These are phyloP conservation scores for Boulengeromyrus knoepffleri DNA, from an alignment of 2,113 vertebrate genomes.

Conservation along the genomic window DNA sequence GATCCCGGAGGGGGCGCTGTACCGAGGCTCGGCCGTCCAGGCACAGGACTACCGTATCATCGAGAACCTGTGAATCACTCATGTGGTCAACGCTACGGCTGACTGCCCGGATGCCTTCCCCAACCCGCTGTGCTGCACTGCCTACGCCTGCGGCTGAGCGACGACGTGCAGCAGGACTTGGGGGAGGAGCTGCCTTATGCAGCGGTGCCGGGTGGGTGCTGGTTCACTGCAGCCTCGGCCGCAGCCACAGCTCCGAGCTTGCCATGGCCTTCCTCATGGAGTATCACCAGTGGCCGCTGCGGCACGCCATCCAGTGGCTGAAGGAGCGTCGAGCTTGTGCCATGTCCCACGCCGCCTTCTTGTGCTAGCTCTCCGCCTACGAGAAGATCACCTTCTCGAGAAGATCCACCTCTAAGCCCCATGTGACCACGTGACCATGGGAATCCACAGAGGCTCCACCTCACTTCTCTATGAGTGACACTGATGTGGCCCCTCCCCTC, in stretches of 20 bases:
- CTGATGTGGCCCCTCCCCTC: background rate
- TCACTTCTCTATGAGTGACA: background rate
- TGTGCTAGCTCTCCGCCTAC: slow-evolving; percentile 47
- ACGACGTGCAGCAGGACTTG: slow-evolving; percentile 54
- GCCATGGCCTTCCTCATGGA: slow-evolving; percentile 55
- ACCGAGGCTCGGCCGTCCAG: slow-evolving; percentile 50
- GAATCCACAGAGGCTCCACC: background rate
- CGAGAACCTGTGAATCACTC: slow-evolving; percentile 54
- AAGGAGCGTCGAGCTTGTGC: slow-evolving; percentile 51
- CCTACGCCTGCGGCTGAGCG: slow-evolving; percentile 46
- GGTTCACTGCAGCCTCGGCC: slow-evolving; percentile 52
- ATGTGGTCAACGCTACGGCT: slow-evolving; percentile 51
- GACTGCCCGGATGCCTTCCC: slow-evolving; percentile 49
- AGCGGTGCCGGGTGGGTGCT: slow-evolving; percentile 40
- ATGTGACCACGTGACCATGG: background rate
- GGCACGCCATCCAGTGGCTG: slow-evolving; percentile 51
- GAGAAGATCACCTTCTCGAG: slow-evolving; percentile 48
- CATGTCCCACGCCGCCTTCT: slow-evolving; percentile 51
- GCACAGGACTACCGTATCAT: slow-evolving; percentile 49
- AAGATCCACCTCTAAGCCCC: slow-evolving; percentile 44
- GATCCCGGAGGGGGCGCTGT: slow-evolving; percentile 51
- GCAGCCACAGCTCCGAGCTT: slow-evolving; percentile 51
- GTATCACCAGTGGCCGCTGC: slow-evolving; percentile 48
- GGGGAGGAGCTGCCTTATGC: slow-evolving; percentile 43
- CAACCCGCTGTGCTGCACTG: slow-evolving; percentile 34